Conservation (phyloP, 2,888 invertebrate species). For the Oligia fasciuncula region DNA sequence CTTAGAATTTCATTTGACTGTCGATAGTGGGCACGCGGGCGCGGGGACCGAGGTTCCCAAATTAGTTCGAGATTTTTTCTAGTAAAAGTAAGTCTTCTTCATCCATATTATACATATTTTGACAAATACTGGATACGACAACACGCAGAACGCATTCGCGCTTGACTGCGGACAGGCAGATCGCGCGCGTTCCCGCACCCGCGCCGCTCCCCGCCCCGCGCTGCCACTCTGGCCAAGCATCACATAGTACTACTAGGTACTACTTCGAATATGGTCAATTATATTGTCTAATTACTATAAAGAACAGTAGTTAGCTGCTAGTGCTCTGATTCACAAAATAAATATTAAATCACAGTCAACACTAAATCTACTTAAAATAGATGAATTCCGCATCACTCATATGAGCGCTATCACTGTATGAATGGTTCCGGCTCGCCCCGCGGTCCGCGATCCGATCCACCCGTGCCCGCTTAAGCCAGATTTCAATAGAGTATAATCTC, state of each 20-base stretch:
- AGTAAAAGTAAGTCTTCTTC: too few relatives aligned
- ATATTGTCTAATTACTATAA: neutral
- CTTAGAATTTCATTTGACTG: too few relatives aligned
- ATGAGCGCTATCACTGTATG: slow-evolving; percentile 57
- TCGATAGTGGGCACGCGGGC: too few relatives aligned
- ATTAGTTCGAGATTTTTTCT: too few relatives aligned
- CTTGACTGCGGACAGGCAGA: too few relatives aligned
- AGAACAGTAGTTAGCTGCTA: neutral
- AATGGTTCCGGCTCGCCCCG: slow-evolving; percentile 47
- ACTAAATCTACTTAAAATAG: slow-evolving; percentile 56
- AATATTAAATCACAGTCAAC: slow-evolving; percentile 31
- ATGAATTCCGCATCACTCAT: slow-evolving; percentile 51
- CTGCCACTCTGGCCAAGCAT: too few relatives aligned
- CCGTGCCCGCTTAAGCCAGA: slow-evolving; percentile 85
- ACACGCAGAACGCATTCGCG: too few relatives aligned
- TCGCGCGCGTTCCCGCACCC: too few relatives aligned
- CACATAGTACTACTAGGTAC: neutral
- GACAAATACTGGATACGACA: too few relatives aligned
- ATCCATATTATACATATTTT: too few relatives aligned
- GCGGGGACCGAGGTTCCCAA: too few relatives aligned
- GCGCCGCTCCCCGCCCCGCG: too few relatives aligned
- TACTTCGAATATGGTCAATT: neutral
- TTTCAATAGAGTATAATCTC: slow-evolving; percentile 90
- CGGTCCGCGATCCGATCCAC: slow-evolving; percentile 73
- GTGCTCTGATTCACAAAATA: slow-evolving; percentile 15